These are phyloP conservation scores for Dicrostonyx torquatus DNA, from an alignment of 2,797 vertebrate species.

Conservation along the genomic window DNA sequence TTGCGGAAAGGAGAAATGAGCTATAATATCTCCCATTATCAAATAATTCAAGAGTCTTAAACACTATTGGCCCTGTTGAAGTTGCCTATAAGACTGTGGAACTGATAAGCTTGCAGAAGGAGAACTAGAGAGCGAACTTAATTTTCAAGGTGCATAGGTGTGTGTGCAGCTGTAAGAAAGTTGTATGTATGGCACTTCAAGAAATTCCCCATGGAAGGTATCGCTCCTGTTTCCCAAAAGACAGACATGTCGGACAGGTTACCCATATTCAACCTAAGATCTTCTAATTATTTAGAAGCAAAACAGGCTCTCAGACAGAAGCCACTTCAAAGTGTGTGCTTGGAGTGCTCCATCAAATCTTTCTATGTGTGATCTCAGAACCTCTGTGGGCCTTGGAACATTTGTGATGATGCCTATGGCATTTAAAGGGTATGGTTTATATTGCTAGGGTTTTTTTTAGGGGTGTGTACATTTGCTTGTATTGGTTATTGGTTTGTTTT, in stretches of 20 bases:
- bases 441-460: background rate
- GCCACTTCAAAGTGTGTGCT: background rate
- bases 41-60: background rate
- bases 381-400: background rate
- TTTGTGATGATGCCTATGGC: background rate
- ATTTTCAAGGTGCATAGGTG: background rate
- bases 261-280: background rate
- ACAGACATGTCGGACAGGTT: background rate
- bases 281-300: background rate
- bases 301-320: background rate
- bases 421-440: background rate
- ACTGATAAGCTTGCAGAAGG: background rate
- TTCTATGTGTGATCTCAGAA: background rate
- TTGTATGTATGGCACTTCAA: background rate
- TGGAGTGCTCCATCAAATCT: background rate
- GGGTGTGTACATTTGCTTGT: background rate
- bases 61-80: background rate
- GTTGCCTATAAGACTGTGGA: background rate
- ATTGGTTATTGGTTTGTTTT: background rate
- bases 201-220: conserved; percentile 2
- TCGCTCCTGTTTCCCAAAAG: background rate
- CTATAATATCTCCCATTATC: background rate
- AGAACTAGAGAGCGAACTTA: background rate
- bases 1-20: background rate
- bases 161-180: background rate